These are phyloP conservation scores for Syncerus caffer DNA, from an alignment of 2,797 vertebrate genomes.

Conservation along the genomic window DNA sequence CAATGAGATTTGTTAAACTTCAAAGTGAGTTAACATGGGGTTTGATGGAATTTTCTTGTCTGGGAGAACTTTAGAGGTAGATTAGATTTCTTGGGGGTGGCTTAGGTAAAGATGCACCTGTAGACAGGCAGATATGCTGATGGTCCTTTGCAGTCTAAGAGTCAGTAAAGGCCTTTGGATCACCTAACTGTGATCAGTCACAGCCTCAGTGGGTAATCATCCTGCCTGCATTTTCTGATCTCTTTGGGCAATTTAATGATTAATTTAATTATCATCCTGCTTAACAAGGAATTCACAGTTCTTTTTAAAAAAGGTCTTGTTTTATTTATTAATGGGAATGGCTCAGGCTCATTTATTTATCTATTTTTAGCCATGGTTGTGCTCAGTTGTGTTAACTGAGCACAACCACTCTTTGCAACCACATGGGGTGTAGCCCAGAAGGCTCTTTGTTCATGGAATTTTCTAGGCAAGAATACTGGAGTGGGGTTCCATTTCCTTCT, in stretches of 20 bases:
- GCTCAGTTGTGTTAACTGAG: not conserved
- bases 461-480: not conserved
- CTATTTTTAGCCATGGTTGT: conserved; percentile 23
- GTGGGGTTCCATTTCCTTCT: not conserved
- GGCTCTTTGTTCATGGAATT: not conserved
- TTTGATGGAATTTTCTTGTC: conserved; percentile 22
- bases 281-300: conserved; percentile 52
- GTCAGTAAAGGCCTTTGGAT: not conserved
- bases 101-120: not conserved
- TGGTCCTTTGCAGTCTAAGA: not conserved
- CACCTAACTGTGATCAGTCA: not conserved
- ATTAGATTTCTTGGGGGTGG: not conserved
- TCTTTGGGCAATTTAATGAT: conserved; percentile 51
- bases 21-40: conserved; percentile 30
- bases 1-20: conserved; percentile 30
- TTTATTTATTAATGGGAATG: conserved; percentile 49
- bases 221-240: conserved; percentile 32
- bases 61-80: not conserved
- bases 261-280: conserved; percentile 37
- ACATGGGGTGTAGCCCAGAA: not conserved
- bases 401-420: not conserved
- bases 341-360: not conserved
- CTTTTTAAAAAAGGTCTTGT: not conserved
- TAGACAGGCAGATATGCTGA: not conserved
- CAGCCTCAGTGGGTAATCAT: not conserved